These are phyloP conservation scores for Euthynnus affinis DNA, from an alignment of 2,797 vertebrate genomes.

Conservation along the genomic window DNA sequence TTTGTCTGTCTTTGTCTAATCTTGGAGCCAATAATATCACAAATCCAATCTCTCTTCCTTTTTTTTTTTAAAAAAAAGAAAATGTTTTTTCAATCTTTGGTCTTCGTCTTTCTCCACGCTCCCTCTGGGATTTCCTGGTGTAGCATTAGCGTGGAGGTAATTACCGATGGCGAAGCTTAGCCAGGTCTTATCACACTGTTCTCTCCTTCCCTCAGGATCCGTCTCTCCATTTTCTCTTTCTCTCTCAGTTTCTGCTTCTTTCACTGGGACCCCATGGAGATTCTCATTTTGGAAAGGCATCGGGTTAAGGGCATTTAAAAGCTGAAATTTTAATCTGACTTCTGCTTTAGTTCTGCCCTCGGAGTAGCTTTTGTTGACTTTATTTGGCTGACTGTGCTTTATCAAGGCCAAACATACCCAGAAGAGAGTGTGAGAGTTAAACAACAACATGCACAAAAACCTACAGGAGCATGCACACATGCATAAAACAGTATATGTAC, in stretches of 20 bases:
- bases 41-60: conserved; percentile 53
- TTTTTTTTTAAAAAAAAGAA: neutral
- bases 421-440: conserved; percentile 8
- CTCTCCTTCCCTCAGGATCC: conserved; percentile 57
- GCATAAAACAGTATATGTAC: neutral
- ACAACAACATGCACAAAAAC: neutral
- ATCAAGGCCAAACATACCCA: conserved; percentile 44
- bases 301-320: conserved; percentile 56
- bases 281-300: conserved; percentile 42
- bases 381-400: conserved; percentile 31
- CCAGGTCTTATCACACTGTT: conserved; percentile 70
- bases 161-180: conserved; percentile 73
- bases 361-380: conserved; percentile 49
- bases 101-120: conserved; percentile 49
- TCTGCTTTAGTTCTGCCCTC: conserved; percentile 24
- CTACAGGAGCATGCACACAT: neutral
- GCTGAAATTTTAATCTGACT: conserved; percentile 43
- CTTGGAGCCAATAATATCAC: conserved; percentile 49
- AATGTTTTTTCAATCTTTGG: conserved; percentile 45
- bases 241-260: conserved; percentile 34
- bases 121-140: conserved; percentile 57
- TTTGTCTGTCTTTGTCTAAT: conserved; percentile 62
- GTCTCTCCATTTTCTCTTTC: conserved; percentile 36
- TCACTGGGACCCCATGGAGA: conserved; percentile 45
- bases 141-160: conserved; percentile 73